Conservation (phyloP, 2,888 invertebrate species). For the Drosophila falleni region DNA sequence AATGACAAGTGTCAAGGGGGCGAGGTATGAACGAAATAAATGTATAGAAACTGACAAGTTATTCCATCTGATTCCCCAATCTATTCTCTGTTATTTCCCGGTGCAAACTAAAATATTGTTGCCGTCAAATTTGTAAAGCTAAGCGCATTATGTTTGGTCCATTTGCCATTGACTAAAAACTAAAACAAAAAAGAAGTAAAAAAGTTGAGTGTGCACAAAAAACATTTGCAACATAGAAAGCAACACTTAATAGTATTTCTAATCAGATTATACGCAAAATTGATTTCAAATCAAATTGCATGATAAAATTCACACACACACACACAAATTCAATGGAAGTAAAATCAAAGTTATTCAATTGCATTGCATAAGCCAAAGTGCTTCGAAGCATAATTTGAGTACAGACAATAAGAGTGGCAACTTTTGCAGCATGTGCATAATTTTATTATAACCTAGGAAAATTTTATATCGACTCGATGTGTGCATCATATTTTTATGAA, state of each 20-base stretch:
- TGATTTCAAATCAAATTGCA: slow-evolving; percentile 47
- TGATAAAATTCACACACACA: slow-evolving; percentile 25
- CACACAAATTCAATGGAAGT: slow-evolving; percentile 18
- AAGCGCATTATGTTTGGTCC: slow-evolving; percentile 36
- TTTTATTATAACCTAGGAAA: slow-evolving; percentile 4
- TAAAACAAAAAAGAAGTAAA: background rate
- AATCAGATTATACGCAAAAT: slow-evolving; percentile 63
- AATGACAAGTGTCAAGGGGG: slow-evolving; percentile 65
- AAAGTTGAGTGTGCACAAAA: slow-evolving; percentile 4
- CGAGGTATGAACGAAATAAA: background rate
- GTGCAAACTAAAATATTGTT: slow-evolving; percentile 20
- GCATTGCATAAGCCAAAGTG: slow-evolving; percentile 18
- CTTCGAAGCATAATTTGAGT: slow-evolving; percentile 7
- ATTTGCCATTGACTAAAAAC: slow-evolving; percentile 27
- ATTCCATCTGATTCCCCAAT: background rate
- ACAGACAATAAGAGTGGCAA: slow-evolving; percentile 2
- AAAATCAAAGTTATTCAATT: slow-evolving; percentile 44
- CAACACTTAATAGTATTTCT: slow-evolving; percentile 49
- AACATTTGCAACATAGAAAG: slow-evolving; percentile 8
- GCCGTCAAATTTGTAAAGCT: slow-evolving; percentile 9
- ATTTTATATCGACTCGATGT: background rate
- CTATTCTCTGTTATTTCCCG: background rate
- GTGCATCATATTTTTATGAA: background rate
- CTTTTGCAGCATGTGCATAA: slow-evolving; percentile 3
- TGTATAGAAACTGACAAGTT: slow-evolving; percentile 24